Conservation (phyloP, 2,113 vertebrate species). For the Cavia aperea region DNA sequence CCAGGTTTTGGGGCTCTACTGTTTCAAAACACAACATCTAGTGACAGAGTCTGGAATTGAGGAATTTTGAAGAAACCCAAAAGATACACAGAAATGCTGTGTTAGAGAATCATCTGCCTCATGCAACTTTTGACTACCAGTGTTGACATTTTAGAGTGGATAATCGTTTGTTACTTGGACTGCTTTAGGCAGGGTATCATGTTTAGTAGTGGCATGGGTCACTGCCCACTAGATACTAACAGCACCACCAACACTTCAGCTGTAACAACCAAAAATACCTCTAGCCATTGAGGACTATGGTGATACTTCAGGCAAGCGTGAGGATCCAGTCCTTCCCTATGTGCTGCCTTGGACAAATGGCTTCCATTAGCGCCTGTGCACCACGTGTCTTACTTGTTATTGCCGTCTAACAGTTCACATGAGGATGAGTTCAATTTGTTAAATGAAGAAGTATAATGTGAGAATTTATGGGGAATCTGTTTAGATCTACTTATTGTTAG, state of each 20-base stretch:
- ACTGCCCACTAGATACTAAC: neutral
- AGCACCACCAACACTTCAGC: rapidly evolving
- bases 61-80: neutral
- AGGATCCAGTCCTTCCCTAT: neutral
- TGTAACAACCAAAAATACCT: neutral
- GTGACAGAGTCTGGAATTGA: neutral
- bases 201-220: neutral
- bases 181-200: neutral
- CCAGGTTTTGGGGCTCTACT: neutral
- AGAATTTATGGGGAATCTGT: neutral
- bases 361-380: neutral
- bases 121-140: neutral
- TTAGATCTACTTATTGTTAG: neutral
- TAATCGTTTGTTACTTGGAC: neutral
- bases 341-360: neutral
- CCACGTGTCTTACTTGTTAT: neutral
- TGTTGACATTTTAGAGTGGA: neutral
- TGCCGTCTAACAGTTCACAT: neutral
- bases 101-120: neutral
- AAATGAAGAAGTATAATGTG: neutral
- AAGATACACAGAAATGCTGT: neutral
- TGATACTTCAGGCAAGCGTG: neutral
- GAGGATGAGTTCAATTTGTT: neutral
- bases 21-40: neutral
- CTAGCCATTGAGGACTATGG: neutral